Evolutionary conservation across 2,888 invertebrate species (phyloP).

Genomic region (Limnephilus rhombicus): DNA sequence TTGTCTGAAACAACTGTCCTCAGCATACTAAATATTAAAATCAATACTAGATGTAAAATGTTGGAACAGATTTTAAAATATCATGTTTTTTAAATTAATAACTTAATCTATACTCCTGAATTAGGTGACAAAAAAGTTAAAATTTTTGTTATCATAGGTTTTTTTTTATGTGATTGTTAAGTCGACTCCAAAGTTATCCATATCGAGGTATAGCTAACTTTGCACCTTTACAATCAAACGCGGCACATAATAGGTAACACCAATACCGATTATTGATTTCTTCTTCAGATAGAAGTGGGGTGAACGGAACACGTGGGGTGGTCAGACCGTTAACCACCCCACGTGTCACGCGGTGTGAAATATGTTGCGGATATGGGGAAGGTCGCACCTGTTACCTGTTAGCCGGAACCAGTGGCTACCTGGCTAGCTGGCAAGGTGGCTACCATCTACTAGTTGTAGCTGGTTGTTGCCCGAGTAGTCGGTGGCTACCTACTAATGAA

Average conservation of each 20-base stretch:
- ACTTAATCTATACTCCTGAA: no score
- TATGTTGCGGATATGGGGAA: constrained; percentile 42
- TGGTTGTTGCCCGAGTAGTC: neutral
- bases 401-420: neutral
- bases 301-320: constrained; percentile 3
- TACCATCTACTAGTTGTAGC: neutral
- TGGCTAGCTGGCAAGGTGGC: neutral
- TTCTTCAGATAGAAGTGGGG: neutral
- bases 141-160: no score
- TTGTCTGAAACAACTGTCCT: no score
- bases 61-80: no score
- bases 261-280: neutral
- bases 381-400: constrained; percentile 45
- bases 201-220: neutral
- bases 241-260: neutral
- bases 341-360: constrained; percentile 45
- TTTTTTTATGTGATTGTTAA: no score
- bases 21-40: no score
- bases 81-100: no score
- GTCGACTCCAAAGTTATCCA: no score
- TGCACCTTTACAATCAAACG: neutral
- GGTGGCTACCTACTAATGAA: no score
- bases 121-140: no score
- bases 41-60: no score
- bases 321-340: constrained; percentile 26